Base-by-base conservation (phyloP, 2,888 invertebrate genomes). In the Scrobipalpa costella region DNA sequence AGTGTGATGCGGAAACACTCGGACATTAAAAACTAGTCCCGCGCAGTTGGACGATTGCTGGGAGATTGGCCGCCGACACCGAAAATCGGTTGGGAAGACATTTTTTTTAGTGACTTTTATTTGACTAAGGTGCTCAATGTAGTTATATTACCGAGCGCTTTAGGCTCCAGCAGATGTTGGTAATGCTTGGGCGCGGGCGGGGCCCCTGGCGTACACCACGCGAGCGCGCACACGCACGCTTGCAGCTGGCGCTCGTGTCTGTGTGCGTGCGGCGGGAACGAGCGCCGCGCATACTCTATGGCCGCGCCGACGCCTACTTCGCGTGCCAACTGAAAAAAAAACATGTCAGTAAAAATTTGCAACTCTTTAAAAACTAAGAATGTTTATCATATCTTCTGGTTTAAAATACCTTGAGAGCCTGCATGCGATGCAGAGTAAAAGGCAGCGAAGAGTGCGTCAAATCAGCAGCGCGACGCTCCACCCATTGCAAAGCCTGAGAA, bases 401-500 rank as follows among this genome's bases (percentile, higher is more conserved):
- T 13, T 1, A 0, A 9, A 9, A 68, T 55, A 90, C 90, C 84
- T 89, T 90, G 13, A 90, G 72, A 1, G 89, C 88, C 66, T 90
- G 87, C 86, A 90, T 86, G 64, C 90, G 80, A 64, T 92, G 92
- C 66, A 92, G 69, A 0, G 89, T 85, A 67, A 92, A 92, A 0
- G 91, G 91, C 68, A 92, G 78, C 27, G 90, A 88, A 9, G 92
- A 91, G 69, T 89, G 87, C 34, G 94, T 92, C 60, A 99, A 89
- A 64, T 94, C 94, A 47, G 95, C 94, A 27, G 95, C 94, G 77
- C 97, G 95, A 8, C 93, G 93, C 68, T 94, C 93, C 0, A 96
- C 96, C 99, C 99, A 99, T 73, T 95, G 94, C 40, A 99, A 88
- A 0, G 98, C 98, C 11, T 97, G 96, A 49, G 93, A 93, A 0